Percentiles rank a stretch among this genome's conserved stretches.
Conservation (phyloP, 1,140 invertebrate species). For the Paracyclopina nana region DNA sequence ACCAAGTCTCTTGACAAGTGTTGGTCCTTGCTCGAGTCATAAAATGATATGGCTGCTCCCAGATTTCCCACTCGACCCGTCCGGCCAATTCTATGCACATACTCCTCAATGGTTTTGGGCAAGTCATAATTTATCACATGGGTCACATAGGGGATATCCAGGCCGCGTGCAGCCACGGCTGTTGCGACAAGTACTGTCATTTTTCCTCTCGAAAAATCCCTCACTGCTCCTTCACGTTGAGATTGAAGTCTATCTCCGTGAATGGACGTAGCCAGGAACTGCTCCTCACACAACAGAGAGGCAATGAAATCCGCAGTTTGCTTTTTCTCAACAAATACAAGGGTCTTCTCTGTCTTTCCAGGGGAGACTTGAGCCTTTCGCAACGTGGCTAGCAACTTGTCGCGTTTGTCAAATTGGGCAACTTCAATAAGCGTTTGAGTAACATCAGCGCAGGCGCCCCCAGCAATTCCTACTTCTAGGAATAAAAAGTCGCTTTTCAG, state of each 20-base stretch:
- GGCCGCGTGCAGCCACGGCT: conserved; percentile 67
- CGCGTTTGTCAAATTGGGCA: conserved; percentile 45
- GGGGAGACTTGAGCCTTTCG: conserved; percentile 7
- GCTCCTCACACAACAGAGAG: conserved; percentile 42
- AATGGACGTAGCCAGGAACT: conserved; percentile 25
- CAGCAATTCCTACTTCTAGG: conserved; percentile 61
- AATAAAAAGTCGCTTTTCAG: conserved; percentile 49
- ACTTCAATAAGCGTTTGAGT: conserved; percentile 59
- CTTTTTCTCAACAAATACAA: conserved; percentile 81
- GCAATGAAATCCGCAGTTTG: conserved; percentile 73
- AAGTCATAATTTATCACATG: conserved; percentile 95
- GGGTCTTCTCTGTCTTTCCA: conserved; percentile 33
- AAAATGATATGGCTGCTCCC: conserved; percentile 74
- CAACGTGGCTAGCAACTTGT: conserved; percentile 32
- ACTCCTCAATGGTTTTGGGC: conserved; percentile 89
- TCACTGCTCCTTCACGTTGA: conserved; percentile 67
- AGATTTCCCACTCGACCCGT: conserved; percentile 55
- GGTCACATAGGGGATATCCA: conserved; percentile 87
- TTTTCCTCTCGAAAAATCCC: conserved; percentile 52
- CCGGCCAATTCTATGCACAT: conserved; percentile 52
- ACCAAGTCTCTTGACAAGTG: conserved; percentile 41
- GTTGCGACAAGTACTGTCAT: conserved; percentile 71
- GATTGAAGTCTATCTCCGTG: conserved; percentile 52
- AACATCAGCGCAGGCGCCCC: conserved; percentile 77
- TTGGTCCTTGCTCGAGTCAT: conserved; percentile 40